Conservation (phyloP, 1,140 invertebrate genomes). For the Phenacoccus solenopsis region DNA sequence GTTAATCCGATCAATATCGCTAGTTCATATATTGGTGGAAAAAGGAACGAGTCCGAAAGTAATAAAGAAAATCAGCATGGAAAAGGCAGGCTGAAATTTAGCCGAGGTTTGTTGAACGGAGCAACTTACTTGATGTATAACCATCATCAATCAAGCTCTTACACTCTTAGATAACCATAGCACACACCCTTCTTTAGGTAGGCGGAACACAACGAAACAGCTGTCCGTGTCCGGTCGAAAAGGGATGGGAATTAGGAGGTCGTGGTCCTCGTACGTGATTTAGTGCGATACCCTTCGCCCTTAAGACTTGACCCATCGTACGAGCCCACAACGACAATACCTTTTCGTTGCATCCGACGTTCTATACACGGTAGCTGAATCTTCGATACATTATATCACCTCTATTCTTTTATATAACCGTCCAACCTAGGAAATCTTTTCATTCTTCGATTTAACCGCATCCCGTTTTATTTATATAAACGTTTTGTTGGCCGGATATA, state of each 20-base stretch:
- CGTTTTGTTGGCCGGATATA: background rate
- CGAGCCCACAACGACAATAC: background rate
- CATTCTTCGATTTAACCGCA: background rate
- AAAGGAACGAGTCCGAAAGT: too few relatives aligned
- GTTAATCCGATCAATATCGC: too few relatives aligned
- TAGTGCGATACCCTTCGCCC: background rate
- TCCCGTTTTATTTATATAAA: background rate
- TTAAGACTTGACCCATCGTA: background rate
- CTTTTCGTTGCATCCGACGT: background rate
- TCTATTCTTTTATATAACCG: background rate
- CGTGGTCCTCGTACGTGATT: background rate
- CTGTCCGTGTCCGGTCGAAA: conserved; percentile 4
- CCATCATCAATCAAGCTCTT: conserved; percentile 16
- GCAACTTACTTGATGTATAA: conserved; percentile 16
- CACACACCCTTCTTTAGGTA: conserved; percentile 16
- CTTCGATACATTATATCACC: conserved; percentile 1
- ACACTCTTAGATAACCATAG: conserved; percentile 16
- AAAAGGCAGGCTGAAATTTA: conserved; percentile 15
- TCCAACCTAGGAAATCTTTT: background rate
- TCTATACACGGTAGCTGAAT: background rate
- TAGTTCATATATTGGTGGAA: too few relatives aligned
- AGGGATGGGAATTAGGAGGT: background rate
- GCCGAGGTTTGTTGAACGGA: conserved; percentile 8
- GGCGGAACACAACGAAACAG: conserved; percentile 8
- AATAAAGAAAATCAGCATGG: conserved; percentile 17